Conservation (phyloP, 2,797 vertebrate genomes). For the Lutjanus argentimaculatus region DNA sequence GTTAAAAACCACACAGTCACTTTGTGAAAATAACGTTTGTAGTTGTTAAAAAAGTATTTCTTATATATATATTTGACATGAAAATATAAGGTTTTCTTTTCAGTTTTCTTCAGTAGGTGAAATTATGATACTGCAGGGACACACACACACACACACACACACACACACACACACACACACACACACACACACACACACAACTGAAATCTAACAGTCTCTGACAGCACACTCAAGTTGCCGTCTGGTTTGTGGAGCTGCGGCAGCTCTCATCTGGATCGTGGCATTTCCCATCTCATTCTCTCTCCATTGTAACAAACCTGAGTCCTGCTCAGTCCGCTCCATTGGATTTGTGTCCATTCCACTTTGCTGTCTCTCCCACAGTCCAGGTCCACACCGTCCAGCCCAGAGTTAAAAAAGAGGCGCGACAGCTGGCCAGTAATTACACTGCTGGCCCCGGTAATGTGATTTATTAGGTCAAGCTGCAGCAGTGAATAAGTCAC, state of each 20-base stretch:
- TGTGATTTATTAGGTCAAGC: conserved; percentile 63
- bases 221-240: conserved; percentile 31
- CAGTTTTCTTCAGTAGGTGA: background rate
- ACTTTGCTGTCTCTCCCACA: conserved; percentile 14
- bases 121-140: background rate
- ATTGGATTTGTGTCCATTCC: conserved; percentile 52
- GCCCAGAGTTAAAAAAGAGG: conserved; percentile 9
- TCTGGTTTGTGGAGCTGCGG: background rate
- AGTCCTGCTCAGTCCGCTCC: conserved; percentile 14
- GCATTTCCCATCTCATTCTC: background rate
- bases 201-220: conserved; percentile 10
- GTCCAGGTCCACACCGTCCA: conserved; percentile 1
- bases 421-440: conserved; percentile 45
- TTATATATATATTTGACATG: too few species aligned
- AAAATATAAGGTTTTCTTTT: too few species aligned
- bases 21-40: too few species aligned
- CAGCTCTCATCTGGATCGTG: background rate
- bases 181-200: conserved; percentile 5
- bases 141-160: background rate
- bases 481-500: conserved; percentile 37
- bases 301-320: conserved; percentile 31
- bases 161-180: background rate
- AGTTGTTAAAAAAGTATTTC: too few species aligned
- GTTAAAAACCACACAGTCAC: background rate
- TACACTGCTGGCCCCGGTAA: conserved; percentile 38